These are phyloP conservation scores for Thera britannica DNA, from an alignment of 2,888 invertebrate species.

Conservation along the genomic window DNA sequence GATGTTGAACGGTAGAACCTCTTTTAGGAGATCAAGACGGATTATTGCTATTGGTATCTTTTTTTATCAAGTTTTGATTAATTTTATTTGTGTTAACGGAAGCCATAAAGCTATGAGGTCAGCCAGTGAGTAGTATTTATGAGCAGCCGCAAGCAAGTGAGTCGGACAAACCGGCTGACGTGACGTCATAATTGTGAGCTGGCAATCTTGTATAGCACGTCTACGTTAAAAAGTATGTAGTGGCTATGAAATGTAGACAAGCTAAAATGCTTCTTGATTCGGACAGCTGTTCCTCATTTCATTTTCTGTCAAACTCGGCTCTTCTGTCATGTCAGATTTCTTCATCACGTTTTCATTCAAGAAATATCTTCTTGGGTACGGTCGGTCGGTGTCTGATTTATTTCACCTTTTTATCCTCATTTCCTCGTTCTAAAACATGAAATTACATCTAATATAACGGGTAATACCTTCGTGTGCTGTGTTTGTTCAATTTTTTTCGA, in stretches of 20 bases:
- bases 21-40: too few relatives aligned
- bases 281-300: conserved; percentile 8
- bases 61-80: not conserved
- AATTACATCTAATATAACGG: conserved; percentile 1
- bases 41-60: not conserved
- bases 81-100: not conserved
- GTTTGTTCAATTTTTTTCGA: conserved; percentile 35
- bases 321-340: too few relatives aligned
- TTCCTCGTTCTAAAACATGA: conserved; percentile 10
- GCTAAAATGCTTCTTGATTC: conserved; percentile 37
- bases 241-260: conserved; percentile 6
- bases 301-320: conserved; percentile 10
- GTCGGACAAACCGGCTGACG: conserved; percentile 54
- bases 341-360: conserved; percentile 1
- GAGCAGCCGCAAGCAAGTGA: not conserved
- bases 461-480: conserved; percentile 53
- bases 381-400: conserved; percentile 42
- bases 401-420: conserved; percentile 35
- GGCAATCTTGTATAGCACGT: conserved; percentile 62
- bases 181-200: conserved; percentile 72
- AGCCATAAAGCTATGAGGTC: not conserved
- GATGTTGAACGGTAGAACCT: too few relatives aligned
- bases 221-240: conserved; percentile 47
- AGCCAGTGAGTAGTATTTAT: too few relatives aligned
- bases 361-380: not conserved